Evolutionary conservation across 2,888 invertebrate species (phyloP), one percentile per base, ranked within the genome.

Genomic region (Heliconius ismenius): DNA sequence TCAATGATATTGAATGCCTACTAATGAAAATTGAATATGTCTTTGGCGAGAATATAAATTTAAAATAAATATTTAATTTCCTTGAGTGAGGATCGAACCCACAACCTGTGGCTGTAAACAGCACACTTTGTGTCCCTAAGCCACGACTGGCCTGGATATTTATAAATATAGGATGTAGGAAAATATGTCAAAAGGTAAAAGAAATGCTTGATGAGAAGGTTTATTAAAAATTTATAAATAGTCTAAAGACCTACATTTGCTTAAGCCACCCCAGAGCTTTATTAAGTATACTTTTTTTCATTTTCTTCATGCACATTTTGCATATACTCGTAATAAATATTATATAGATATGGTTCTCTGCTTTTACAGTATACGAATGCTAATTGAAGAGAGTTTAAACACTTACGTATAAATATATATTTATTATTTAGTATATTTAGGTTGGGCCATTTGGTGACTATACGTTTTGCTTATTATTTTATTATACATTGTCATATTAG

Each of bases 201-300:
- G 4, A 26, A 36, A 13, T 36, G 36, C 36, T 65, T 65, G 11
- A 36, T 36, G 36, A n/a, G 64, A 65, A 36, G 4, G 36, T 65
- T 39, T 65, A 24, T 39, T 65, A 39, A 65, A n/a, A 39, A 36
- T 65, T 39, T 65, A 65, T 65, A 65, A 65, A 65, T 65, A 39
- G 36, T 36, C 36, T 65, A 65, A 65, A 65, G 3, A 21, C 7
- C 64, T 28, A 64, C 32, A 64, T 32, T 64, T 64, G 11, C 32
- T 64, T 64, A 32, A 32, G 64, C 64, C 32, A 32, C 32, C 43
- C 64, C 28, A 32, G 32, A 64, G 64, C 36, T 36, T 65, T 36
- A 65, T 65, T 65, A 36, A 21, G 64, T 32, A 21, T 64, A 43
- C 3, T 32, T 28, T 64, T 4, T 65, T 32, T 36, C 3, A 65